A percentile compares a stretch with the other conserved stretches of the same genome.
Evolutionary conservation across 1,140 invertebrate species (phyloP).

Genomic region (Trigoniulus corallinus): DNA sequence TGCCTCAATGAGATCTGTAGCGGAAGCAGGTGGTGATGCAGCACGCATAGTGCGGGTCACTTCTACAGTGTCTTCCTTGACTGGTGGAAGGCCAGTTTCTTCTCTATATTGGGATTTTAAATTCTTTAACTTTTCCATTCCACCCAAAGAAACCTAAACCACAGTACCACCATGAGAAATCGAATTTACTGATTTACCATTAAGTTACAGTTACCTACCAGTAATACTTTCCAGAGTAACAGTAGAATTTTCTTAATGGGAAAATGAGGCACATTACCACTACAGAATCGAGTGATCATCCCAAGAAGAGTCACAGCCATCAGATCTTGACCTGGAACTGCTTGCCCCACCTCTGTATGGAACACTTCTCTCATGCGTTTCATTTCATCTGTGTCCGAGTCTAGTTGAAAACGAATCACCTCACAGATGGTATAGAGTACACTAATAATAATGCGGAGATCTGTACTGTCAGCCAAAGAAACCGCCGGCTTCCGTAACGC

Average conservation of each 20-base stretch:
- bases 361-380: conserved; percentile 53
- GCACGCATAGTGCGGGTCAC: conserved; percentile 82
- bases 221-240: conserved; percentile 86
- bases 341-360: conserved; percentile 47
- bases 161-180: neutral
- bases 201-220: conserved; percentile 28
- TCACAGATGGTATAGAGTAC: conserved; percentile 89
- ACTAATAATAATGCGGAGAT: conserved; percentile 78
- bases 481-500: conserved; percentile 71
- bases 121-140: conserved; percentile 58
- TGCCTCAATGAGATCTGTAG: conserved; percentile 75
- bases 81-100: conserved; percentile 47
- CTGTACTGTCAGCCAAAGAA: conserved; percentile 75
- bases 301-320: conserved; percentile 72
- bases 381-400: conserved; percentile 44
- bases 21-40: conserved; percentile 83
- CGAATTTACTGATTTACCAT: neutral
- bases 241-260: conserved; percentile 95
- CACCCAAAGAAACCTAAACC: conserved; percentile 58
- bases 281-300: conserved; percentile 90
- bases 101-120: conserved; percentile 55
- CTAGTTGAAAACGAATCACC: conserved; percentile 51
- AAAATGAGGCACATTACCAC: conserved; percentile 82
- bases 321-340: conserved; percentile 51
- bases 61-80: conserved; percentile 84